Evolutionary conservation across 2,797 vertebrate species (phyloP), one percentile per base, ranked within the genome.

Genomic region (Sebastolobus alascanus): DNA sequence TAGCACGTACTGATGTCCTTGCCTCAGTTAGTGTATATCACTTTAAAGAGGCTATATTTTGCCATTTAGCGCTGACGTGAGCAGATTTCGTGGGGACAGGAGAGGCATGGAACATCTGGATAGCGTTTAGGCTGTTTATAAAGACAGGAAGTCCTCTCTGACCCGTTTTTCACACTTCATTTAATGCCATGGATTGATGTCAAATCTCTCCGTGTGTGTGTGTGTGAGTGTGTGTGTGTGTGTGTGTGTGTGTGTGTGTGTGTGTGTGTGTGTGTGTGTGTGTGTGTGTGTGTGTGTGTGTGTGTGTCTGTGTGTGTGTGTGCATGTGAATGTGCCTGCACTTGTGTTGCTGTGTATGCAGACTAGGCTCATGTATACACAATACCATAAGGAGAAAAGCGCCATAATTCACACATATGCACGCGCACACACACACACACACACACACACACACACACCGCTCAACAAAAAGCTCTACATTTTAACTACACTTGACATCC

Each of bases 151-250:
- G 93, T 94, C 92, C 92, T 94, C 90, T 84, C 92, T 93, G 91
- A 94, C 93, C 91, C 92, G 92, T 91, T 94, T 92, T 94, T 94
- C 90, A 94, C 93, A 93, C 93, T 94, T 94, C 91, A 93, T 94
- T 95, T 93, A 93, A 88, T 89, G 73, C 90, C 87, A 89, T 86
- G 91, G 92, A 94, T 92, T 91, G 90, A 88, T 92, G 90, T 91
- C 91, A 91, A 92, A 90, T 84, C 75, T 75, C 68, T 76, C 79
- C 37, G 70, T 64, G 85, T 50, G 33, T 73, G 77, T 73, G 35
- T 73, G 79, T 40, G 25, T 25, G 25, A 1, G 71, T 65, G 85
- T 50, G 37, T 74, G 77, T 73, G 38, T 65, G 25, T 72, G 73
- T 27, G 54, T 63, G 64, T 35, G 40, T 31, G 55, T 68, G 61